phyloP scores from a whole-genome alignment of 2,113 vertebrate species.

The Raja brachyura region DNA sequence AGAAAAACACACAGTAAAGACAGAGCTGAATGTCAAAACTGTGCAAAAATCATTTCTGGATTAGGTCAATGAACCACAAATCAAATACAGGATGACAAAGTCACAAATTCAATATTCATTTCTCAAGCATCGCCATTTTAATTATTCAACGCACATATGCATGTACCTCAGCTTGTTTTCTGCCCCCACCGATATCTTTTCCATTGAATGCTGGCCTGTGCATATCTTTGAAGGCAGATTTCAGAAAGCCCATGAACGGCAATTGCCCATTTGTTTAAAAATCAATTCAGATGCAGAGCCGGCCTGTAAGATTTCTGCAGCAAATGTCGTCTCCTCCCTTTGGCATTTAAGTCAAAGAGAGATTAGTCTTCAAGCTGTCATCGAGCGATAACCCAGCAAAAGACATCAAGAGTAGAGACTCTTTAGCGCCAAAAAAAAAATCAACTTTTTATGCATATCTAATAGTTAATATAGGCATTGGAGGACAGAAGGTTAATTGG shows the following conservation, averaged over 20 bases:
- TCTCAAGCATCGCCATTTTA: background rate
- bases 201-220: background rate
- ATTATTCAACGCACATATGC: background rate
- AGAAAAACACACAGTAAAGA: background rate
- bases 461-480: background rate
- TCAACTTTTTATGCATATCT: background rate
- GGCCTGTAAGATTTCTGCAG: background rate
- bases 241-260: background rate
- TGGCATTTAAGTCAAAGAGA: slow-evolving; percentile 35
- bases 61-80: background rate
- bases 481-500: background rate
- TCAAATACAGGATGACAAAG: background rate
- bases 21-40: background rate
- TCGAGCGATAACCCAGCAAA: background rate
- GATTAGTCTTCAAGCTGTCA: slow-evolving; percentile 26
- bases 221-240: slow-evolving; percentile 3
- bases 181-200: background rate
- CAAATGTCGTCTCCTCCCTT: slow-evolving; percentile 17
- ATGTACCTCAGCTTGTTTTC: background rate
- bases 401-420: background rate
- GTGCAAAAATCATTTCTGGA: background rate
- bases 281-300: background rate
- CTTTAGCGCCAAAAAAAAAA: background rate
- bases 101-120: background rate
- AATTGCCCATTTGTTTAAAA: background rate